These are phyloP conservation scores for Grammomys dolichurus DNA, from an alignment of 2,113 vertebrate species.

Conservation along the genomic window DNA sequence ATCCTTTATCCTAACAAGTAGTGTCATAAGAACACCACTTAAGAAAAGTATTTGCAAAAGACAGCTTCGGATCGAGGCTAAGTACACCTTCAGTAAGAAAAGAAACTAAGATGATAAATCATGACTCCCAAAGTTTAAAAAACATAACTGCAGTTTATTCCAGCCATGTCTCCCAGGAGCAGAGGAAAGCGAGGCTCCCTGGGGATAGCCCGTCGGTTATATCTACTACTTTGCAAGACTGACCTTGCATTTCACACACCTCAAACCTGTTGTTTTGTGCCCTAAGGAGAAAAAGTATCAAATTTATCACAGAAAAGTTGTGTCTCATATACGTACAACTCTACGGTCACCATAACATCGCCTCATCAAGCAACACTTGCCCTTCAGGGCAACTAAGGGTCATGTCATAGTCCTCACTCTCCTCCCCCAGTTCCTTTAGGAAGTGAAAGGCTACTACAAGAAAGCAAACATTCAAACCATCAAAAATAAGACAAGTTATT, in stretches of 20 bases:
- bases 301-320: slow-evolving; percentile 73
- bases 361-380: slow-evolving; percentile 59
- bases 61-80: slow-evolving; percentile 44
- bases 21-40: slow-evolving; percentile 22
- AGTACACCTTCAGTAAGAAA: slow-evolving; percentile 49
- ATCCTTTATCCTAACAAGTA: not conserved
- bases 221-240: slow-evolving; percentile 73
- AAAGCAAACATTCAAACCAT: slow-evolving; percentile 83
- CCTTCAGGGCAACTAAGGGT: slow-evolving; percentile 67
- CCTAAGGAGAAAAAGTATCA: slow-evolving; percentile 68
- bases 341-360: slow-evolving; percentile 49
- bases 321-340: slow-evolving; percentile 73
- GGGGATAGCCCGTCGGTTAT: slow-evolving; percentile 58
- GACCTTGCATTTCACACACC: slow-evolving; percentile 75
- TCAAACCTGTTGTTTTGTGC: slow-evolving; percentile 66
- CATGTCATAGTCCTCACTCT: slow-evolving; percentile 29
- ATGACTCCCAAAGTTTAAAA: slow-evolving; percentile 83
- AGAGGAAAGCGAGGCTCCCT: slow-evolving; percentile 80
- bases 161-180: slow-evolving; percentile 74
- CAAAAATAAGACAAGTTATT: slow-evolving; percentile 82
- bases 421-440: slow-evolving; percentile 58
- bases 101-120: slow-evolving; percentile 80
- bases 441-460: slow-evolving; percentile 80
- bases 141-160: slow-evolving; percentile 85
- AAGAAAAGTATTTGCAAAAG: slow-evolving; percentile 42